Base-by-base conservation (phyloP, 37 sponge, comb jelly and placozoan species). In the Amphimedon queenslandica region DNA sequence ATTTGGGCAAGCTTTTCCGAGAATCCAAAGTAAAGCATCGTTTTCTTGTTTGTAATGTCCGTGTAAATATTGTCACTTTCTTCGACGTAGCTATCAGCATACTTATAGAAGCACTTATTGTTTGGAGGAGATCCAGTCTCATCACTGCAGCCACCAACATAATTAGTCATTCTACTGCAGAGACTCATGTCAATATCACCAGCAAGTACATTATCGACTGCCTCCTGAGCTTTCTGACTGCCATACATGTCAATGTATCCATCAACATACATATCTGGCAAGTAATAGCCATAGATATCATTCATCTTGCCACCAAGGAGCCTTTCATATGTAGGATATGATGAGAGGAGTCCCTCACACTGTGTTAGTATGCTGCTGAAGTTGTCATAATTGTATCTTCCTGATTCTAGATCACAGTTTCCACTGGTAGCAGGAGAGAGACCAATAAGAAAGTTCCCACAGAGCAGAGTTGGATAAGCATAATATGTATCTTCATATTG, bases 371-470 rank as follows among this genome's bases (percentile, higher is more conserved):
- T 56, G 2, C 53, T 27, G 16, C 2, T 6, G 67, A 79, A 79
- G 27, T 3, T 42, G 2, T 33, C 1, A 30, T 79, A 79, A 55
- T 69, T 42, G 29, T 69, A 6, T 55, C 57, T 30, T 69, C 40
- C 70, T 21, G 28, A 13, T 3, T 30, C 1, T 31, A 72, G 31
- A 34, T 27, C n/a, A 25, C 73, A 72, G 16, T 4, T 53, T 5
- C 24, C 4, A n/a, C 40, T 51, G 25, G 6, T 21, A 32, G 55
- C 47, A 25, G 60, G 80, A 55, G 33, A 55, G 16, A 79, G 60
- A 32, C 58, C 80, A 38, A 79, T 79, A 2, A 79, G 69, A 63
- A 79, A 79, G 40, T 79, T 79, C 3, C 80, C 80, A 55, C 80
- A 79, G 10, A 35, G 10, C 2, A 70, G 64, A 32, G 80, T 79